Conservation (phyloP, 2,888 invertebrate genomes). For the Clivina fossor region DNA sequence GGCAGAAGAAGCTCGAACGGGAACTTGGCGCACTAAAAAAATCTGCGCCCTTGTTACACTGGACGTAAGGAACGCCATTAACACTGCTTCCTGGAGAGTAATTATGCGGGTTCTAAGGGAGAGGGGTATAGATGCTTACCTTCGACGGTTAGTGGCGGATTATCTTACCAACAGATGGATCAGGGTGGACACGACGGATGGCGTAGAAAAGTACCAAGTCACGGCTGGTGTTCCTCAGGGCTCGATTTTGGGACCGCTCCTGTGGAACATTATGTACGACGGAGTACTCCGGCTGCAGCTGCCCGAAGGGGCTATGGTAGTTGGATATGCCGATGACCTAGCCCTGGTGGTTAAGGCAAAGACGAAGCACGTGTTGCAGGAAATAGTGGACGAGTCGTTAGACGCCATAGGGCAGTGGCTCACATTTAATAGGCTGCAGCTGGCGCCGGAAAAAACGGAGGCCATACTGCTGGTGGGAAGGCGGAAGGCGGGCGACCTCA, state of each 20-base stretch:
- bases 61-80: conserved; percentile 35
- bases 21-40: neutral
- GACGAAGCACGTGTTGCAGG: conserved; percentile 2
- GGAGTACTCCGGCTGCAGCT: conserved; percentile 15
- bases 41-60: conserved; percentile 17
- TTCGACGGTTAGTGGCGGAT: conserved; percentile 16
- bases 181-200: conserved; percentile 18
- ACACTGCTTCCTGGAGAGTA: conserved; percentile 33
- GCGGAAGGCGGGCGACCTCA: neutral
- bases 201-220: neutral
- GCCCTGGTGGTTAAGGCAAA: conserved; percentile 6
- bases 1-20: neutral
- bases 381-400: neutral
- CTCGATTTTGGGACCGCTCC: conserved; percentile 32
- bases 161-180: conserved; percentile 21
- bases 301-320: conserved; percentile 5
- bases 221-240: conserved; percentile 36
- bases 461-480: conserved; percentile 1
- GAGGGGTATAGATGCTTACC: conserved; percentile 11
- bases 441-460: conserved; percentile 31
- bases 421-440: neutral
- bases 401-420: conserved; percentile 18
- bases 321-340: conserved; percentile 17
- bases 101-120: conserved; percentile 16
- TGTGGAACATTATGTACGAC: conserved; percentile 35